Evolutionary conservation across 2,888 invertebrate genomes (phyloP).

Genomic region (Scelioninae gen. 2): DNA sequence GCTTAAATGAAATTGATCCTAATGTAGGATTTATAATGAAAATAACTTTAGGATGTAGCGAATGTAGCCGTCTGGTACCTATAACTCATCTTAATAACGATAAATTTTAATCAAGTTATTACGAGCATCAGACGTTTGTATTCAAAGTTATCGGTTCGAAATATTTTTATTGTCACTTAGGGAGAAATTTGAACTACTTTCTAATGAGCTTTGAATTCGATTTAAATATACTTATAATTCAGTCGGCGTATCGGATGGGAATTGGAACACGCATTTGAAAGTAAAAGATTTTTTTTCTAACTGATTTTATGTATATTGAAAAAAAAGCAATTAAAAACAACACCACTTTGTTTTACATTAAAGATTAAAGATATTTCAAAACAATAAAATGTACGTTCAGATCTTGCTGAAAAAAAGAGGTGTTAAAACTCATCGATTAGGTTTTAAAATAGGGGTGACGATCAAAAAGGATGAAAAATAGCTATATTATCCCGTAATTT

Average conservation of each 20-base stretch:
- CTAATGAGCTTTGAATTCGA: conserved; percentile 1
- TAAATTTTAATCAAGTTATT: neutral
- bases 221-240: neutral
- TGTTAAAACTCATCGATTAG: too few relatives aligned
- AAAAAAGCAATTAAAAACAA: too few relatives aligned
- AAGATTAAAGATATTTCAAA: too few relatives aligned
- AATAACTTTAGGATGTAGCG: neutral
- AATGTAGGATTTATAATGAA: conserved; percentile 7
- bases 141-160: neutral
- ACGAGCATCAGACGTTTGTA: neutral
- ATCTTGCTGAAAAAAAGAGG: too few relatives aligned
- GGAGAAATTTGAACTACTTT: neutral
- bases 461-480: too few relatives aligned
- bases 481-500: too few relatives aligned
- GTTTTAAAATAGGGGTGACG: too few relatives aligned
- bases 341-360: too few relatives aligned
- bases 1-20: conserved; percentile 9
- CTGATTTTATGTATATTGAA: too few relatives aligned
- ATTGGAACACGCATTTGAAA: too few relatives aligned
- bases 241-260: neutral
- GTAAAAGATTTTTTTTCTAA: too few relatives aligned
- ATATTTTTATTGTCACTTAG: conserved; percentile 3
- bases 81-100: neutral
- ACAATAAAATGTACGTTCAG: too few relatives aligned
- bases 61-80: neutral